A percentile compares a stretch with the other conserved stretches of the same genome.
phyloP scores from a whole-genome alignment of 1,140 invertebrate genomes.

The Linepithema humile region DNA sequence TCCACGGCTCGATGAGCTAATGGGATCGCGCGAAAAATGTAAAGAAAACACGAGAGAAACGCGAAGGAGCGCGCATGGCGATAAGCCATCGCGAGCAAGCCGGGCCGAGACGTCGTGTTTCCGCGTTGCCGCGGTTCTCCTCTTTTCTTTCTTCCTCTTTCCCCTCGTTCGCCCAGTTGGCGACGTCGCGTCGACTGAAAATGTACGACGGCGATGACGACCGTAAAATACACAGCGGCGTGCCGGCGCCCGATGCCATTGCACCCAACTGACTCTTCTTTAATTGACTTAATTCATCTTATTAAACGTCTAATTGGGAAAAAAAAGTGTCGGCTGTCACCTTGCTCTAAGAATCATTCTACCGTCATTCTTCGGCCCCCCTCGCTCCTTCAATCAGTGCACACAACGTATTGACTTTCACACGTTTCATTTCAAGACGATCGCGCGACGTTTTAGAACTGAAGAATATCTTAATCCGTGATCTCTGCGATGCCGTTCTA shows the following conservation, averaged over 20 bases:
- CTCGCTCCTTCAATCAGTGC: too few relatives aligned
- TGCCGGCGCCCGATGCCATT: constrained; percentile 64
- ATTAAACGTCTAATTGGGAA: constrained; percentile 76
- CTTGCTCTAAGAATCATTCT: constrained; percentile 54
- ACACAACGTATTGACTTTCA: not conserved
- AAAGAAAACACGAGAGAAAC: not conserved
- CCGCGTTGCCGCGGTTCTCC: not conserved
- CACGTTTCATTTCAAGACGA: not conserved
- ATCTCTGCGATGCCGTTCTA: not conserved
- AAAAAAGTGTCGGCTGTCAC: constrained; percentile 74
- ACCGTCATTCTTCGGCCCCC: not conserved
- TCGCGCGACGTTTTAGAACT: not conserved
- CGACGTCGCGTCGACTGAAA: not conserved
- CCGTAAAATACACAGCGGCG: constrained; percentile 1
- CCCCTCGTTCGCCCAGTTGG: not conserved
- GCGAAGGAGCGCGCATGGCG: too few relatives aligned
- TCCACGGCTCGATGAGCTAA: not conserved
- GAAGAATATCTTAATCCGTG: not conserved
- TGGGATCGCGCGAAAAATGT: too few relatives aligned
- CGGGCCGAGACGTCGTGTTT: not conserved
- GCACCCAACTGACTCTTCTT: constrained; percentile 66
- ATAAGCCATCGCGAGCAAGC: not conserved
- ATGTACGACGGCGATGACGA: not conserved
- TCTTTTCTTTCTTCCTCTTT: not conserved
- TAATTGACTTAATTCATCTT: constrained; percentile 79